phyloP scores from a whole-genome alignment of 1,140 invertebrate species.

The Acromyrmex heyeri region DNA sequence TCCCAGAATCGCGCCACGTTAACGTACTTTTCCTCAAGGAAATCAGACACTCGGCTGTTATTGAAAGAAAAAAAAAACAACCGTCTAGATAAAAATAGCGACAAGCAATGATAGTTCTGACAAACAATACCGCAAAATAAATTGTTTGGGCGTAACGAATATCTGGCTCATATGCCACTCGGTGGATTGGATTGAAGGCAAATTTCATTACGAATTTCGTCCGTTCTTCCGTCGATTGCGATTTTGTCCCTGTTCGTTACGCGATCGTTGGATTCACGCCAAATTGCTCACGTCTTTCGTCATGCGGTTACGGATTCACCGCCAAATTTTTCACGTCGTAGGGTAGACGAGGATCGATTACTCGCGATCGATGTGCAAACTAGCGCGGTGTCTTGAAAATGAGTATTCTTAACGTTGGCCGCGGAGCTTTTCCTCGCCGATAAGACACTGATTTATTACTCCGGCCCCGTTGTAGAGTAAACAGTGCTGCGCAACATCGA shows the following conservation, averaged over 20 bases:
- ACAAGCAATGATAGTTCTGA: background rate
- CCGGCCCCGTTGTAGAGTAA: slow-evolving; percentile 69
- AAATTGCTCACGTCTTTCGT: slow-evolving; percentile 27
- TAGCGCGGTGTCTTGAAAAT: slow-evolving; percentile 46
- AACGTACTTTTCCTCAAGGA: background rate
- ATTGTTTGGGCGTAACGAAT: slow-evolving; percentile 11
- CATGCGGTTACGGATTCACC: slow-evolving; percentile 21
- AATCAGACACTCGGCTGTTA: background rate
- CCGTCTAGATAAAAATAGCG: background rate
- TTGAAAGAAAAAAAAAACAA: background rate
- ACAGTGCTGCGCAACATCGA: slow-evolving; percentile 77
- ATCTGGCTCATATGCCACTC: background rate
- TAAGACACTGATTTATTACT: slow-evolving; percentile 79
- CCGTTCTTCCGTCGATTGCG: slow-evolving; percentile 1
- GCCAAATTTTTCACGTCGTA: slow-evolving; percentile 52
- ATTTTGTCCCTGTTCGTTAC: slow-evolving; percentile 21
- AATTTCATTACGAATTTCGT: slow-evolving; percentile 31
- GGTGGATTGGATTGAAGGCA: background rate
- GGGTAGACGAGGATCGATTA: slow-evolving; percentile 59
- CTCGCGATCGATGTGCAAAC: slow-evolving; percentile 40
- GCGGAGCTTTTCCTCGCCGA: slow-evolving; percentile 64
- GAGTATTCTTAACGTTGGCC: slow-evolving; percentile 71
- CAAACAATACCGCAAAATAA: background rate
- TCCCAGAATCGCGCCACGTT: slow-evolving; percentile 8
- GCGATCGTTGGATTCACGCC: slow-evolving; percentile 35